These are phyloP conservation scores for Diachasmimorpha longicaudata DNA, from an alignment of 1,140 invertebrate species.

Conservation along the genomic window DNA sequence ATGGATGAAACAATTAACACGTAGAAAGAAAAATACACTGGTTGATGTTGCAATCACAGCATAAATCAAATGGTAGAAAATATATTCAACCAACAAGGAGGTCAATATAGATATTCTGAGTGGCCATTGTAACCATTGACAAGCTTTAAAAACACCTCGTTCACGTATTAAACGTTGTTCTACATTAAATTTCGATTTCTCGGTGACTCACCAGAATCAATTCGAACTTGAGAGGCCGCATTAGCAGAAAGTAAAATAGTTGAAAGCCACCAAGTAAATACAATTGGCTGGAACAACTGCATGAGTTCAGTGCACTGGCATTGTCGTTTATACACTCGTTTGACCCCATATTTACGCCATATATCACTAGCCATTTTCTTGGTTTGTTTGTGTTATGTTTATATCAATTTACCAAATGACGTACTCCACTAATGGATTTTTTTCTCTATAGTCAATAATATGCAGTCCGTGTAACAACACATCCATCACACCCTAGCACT, in stretches of 20 bases:
- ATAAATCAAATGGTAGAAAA: too few relatives aligned
- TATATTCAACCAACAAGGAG: too few relatives aligned
- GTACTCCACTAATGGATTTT: background rate
- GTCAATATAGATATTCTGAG: too few relatives aligned
- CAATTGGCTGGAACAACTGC: background rate
- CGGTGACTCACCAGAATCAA: background rate
- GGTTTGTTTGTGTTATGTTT: background rate
- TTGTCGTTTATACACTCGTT: conserved; percentile 26
- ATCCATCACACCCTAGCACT: background rate
- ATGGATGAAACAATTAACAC: too few relatives aligned
- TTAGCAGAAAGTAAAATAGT: background rate
- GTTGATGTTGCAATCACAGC: too few relatives aligned
- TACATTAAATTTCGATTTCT: too few relatives aligned
- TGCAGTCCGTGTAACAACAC: background rate
- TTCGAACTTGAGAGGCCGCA: background rate
- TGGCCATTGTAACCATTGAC: too few relatives aligned
- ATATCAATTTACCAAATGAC: background rate
- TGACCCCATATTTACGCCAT: conserved; percentile 37
- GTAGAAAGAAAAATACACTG: too few relatives aligned
- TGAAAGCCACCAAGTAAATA: background rate
- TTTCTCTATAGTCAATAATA: background rate
- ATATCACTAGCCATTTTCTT: conserved; percentile 51
- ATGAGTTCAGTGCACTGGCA: conserved; percentile 26
- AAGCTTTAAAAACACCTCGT: too few relatives aligned
- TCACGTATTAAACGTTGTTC: too few relatives aligned